Base-by-base conservation (phyloP, 2,797 vertebrate genomes). In the Alcedo atthis region DNA sequence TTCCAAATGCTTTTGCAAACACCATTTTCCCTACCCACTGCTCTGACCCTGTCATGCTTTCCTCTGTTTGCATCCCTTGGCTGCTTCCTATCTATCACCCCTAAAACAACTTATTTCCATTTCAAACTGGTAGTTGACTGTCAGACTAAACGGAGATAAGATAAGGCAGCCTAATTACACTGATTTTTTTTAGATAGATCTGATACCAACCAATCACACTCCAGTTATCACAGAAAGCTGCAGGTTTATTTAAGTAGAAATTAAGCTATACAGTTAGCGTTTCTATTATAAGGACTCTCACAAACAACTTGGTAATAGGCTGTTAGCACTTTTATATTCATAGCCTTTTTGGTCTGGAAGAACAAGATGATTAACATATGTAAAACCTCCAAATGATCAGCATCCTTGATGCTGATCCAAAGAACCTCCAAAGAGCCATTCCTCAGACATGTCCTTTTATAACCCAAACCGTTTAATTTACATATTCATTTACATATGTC, bases 341-440 rank as follows among this genome's bases (percentile, higher is more conserved):
- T 75, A 85, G 87, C 26, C 80, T 89, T 85, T 91, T 92, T 95
- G 95, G 90, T 89, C 89, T 92, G 73, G 62, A 92, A 95, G 93
- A 92, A 89, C 82, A 95, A 89, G 92, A 89, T 91, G 91, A 95
- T 95, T 96, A 96, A 95, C 89, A 95, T 95, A 92, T 90, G 93
- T 95, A 90, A 95, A 94, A 93, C 75, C 87, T 87, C 92, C 64
- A 94, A 91, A 94, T 77, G 87, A 96, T 95, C 89, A 93, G 61
- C 90, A 93, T 87, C 92, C 84, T 95, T 95, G 93, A 95, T 95
- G 93, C 76, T 35, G 37, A 95, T 89, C 93, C 93, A 96, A 94
- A 94, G 90, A 95, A 95, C 81, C 81, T 92, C 92, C 53, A 33
- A 96, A 96, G 81, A 96, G 61, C 91, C 92, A 75, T 90, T 94